Base-by-base conservation (phyloP, 2,113 vertebrate species). In the Perccottus glenii region DNA sequence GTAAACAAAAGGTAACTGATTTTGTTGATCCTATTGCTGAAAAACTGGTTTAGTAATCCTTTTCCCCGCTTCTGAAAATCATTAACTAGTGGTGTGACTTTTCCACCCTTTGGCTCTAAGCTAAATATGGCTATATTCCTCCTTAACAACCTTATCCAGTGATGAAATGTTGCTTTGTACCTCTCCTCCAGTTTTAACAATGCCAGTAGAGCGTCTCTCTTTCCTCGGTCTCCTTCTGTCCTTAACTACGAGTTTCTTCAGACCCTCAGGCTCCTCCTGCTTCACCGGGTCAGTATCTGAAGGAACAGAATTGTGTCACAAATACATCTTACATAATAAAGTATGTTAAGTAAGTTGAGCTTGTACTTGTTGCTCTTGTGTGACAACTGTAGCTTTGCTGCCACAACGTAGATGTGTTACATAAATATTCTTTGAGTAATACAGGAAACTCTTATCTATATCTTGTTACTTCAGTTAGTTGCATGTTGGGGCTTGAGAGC, bases 141-240 rank as follows among this genome's bases (percentile, higher is more conserved):
- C n/a, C 7, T 12, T 38, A 38, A 55, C 36, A 14, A 12, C 19
- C 19, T 27, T 27, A 27, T 43, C 38, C 27, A 35, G 36, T 15
- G 52, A 12, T 11, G 5, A 35, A 45, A 32, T 1, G 5, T 11
- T 9, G 15, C 19, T 42, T 51, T 69, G 83, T 65, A 92, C 92
- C 67, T 93, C 90, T 64, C 43, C 87, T 14, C 35, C 57, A 5
- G 1, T 64, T 58, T 84, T 80, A 33, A 92, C 77, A 50, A 94
- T 85, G 0, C 94, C 94, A 0, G 91, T 93, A 44, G 92, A 93
- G 66, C 94, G 88, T 42, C 93, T 80, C 64, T 95, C 94, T 73
- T 49, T 93, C 82, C 92, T 87, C 1, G 0, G 68, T 85, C 63
- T 89, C 68, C 88, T 82, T 1, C 75, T 84, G 15, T 94, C 93